phyloP scores from a whole-genome alignment of 2,888 invertebrate genomes.

The Aromia moschata region DNA sequence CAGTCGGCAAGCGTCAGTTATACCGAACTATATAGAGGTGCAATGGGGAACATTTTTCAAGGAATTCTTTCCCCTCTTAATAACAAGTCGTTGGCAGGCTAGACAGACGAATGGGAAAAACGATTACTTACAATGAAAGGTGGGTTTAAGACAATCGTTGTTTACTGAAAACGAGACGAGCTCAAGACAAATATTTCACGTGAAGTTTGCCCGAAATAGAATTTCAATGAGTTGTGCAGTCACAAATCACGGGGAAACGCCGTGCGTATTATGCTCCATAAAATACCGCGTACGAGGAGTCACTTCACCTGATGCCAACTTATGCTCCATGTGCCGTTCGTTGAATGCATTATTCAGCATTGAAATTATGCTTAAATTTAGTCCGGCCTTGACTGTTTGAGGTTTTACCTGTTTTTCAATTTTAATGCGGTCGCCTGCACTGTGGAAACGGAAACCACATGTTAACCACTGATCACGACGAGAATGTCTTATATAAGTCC shows the following conservation, averaged over 20 bases:
- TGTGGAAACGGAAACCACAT: too few relatives aligned
- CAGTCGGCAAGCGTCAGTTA: conserved; percentile 44
- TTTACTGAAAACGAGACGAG: conserved; percentile 55
- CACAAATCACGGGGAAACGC: conserved; percentile 44
- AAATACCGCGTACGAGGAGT: conserved; percentile 28
- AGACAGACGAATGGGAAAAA: conserved; percentile 57
- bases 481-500: too few relatives aligned
- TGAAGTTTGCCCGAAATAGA: conserved; percentile 42
- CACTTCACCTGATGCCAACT: conserved; percentile 27
- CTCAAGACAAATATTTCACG: conserved; percentile 52
- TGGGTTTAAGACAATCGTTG: conserved; percentile 52
- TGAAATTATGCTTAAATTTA: conserved; percentile 17
- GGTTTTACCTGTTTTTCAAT: too few relatives aligned
- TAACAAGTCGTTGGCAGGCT: conserved; percentile 57
- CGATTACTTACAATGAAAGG: conserved; percentile 58
- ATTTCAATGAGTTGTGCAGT: conserved; percentile 48
- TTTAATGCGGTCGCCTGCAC: too few relatives aligned
- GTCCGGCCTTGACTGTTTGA: conserved; percentile 14
- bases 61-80: conserved; percentile 55
- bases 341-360: conserved; percentile 10
- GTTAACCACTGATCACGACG: too few relatives aligned
- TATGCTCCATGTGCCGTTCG: conserved; percentile 5
- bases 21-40: conserved; percentile 46
- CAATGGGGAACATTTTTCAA: conserved; percentile 55
- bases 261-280: conserved; percentile 32